These are phyloP conservation scores for Psettodes erumei DNA, from an alignment of 2,113 vertebrate genomes.

Conservation along the genomic window DNA sequence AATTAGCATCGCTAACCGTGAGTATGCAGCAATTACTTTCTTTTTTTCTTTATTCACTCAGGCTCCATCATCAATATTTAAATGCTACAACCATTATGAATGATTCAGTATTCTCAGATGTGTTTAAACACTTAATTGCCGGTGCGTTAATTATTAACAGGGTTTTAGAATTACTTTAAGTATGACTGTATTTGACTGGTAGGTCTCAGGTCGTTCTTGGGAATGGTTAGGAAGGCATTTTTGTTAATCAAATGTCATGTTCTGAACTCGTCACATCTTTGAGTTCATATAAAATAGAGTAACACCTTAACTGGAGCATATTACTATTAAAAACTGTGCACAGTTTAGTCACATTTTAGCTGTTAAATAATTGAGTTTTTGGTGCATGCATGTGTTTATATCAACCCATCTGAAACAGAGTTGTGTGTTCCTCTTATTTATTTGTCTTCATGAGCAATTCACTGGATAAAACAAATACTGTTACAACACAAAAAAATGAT, in stretches of 20 bases:
- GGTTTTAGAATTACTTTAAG: not conserved
- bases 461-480: conserved; percentile 86
- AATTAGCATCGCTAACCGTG: not conserved
- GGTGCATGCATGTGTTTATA: conserved; percentile 8
- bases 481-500: conserved; percentile 86
- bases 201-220: not conserved
- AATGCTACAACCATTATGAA: conserved; percentile 33
- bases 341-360: not conserved
- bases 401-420: conserved; percentile 49
- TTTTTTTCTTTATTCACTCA: not conserved
- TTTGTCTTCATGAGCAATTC: conserved; percentile 85
- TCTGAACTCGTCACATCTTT: not conserved
- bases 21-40: not conserved
- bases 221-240: not conserved
- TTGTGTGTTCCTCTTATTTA: conserved; percentile 84
- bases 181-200: conserved; percentile 3
- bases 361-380: not conserved
- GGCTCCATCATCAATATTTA: conserved; percentile 18
- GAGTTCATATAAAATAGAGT: not conserved
- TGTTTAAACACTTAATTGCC: conserved; percentile 32
- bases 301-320: not conserved
- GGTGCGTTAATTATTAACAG: conserved; percentile 35
- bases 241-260: not conserved
- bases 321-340: not conserved
- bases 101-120: conserved; percentile 40